Conservation (phyloP, 2,888 invertebrate species). For the Sphinx pinastri region DNA sequence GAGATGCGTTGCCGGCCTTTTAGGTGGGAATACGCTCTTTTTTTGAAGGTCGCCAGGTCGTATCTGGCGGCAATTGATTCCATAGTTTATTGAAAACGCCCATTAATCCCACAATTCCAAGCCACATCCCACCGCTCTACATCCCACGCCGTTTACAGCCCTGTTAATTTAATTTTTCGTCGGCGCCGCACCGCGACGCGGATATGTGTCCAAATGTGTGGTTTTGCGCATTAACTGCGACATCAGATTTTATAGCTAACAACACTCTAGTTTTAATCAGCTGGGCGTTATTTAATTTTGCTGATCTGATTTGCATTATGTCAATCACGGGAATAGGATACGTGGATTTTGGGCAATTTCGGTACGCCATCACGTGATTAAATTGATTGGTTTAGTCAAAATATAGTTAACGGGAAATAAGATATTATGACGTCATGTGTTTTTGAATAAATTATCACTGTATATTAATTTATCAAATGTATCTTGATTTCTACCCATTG, state of each 20-base stretch:
- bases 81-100: no score
- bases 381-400: no score
- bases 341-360: neutral
- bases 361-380: no score
- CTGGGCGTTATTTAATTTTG: slow-evolving; percentile 15
- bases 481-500: no score
- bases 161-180: slow-evolving; percentile 75
- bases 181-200: slow-evolving; percentile 58
- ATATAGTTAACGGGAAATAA: no score
- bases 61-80: no score
- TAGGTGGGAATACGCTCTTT: no score
- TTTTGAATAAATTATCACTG: no score
- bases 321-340: neutral
- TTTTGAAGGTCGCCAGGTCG: no score
- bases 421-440: no score
- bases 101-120: neutral
- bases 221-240: slow-evolving; percentile 53
- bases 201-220: slow-evolving; percentile 57
- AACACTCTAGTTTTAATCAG: slow-evolving; percentile 27
- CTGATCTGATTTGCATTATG: slow-evolving; percentile 16
- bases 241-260: slow-evolving; percentile 42
- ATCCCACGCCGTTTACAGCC: slow-evolving; percentile 39
- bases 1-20: no score
- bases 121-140: slow-evolving; percentile 36
- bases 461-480: no score